These are phyloP conservation scores for Orchesella cincta DNA, from an alignment of 1,140 invertebrate species.

Conservation along the genomic window DNA sequence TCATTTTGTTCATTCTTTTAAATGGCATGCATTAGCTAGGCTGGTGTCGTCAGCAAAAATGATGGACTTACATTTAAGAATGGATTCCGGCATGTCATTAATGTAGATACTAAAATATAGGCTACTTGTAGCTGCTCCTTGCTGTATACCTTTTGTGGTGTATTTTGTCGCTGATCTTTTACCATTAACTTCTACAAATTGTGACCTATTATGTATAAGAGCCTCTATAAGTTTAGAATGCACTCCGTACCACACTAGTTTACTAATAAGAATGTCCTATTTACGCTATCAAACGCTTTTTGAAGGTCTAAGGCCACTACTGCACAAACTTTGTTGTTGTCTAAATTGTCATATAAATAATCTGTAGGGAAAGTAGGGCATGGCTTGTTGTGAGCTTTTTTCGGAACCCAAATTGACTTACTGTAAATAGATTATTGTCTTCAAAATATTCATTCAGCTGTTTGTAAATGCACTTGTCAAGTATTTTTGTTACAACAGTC, in stretches of 20 bases:
- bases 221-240: slow-evolving; percentile 7
- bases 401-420: slow-evolving; percentile 57
- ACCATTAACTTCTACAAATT: slow-evolving; percentile 16
- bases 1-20: background rate
- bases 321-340: slow-evolving; percentile 51
- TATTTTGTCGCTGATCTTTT: background rate
- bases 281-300: slow-evolving; percentile 57
- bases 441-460: background rate
- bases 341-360: slow-evolving; percentile 53
- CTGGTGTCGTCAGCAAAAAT: background rate
- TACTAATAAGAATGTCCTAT: slow-evolving; percentile 55
- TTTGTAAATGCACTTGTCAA: slow-evolving; percentile 15
- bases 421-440: slow-evolving; percentile 21
- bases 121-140: background rate
- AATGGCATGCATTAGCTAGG: background rate
- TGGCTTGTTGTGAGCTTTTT: slow-evolving; percentile 53
- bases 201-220: slow-evolving; percentile 20
- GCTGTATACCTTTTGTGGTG: background rate
- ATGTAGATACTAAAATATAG: background rate
- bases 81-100: background rate
- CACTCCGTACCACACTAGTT: slow-evolving; percentile 47
- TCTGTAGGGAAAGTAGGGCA: slow-evolving; percentile 54
- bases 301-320: slow-evolving; percentile 55
- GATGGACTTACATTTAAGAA: background rate
- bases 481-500: background rate